Conservation (phyloP, 2,113 vertebrate genomes). For the Gopherus flavomarginatus region DNA sequence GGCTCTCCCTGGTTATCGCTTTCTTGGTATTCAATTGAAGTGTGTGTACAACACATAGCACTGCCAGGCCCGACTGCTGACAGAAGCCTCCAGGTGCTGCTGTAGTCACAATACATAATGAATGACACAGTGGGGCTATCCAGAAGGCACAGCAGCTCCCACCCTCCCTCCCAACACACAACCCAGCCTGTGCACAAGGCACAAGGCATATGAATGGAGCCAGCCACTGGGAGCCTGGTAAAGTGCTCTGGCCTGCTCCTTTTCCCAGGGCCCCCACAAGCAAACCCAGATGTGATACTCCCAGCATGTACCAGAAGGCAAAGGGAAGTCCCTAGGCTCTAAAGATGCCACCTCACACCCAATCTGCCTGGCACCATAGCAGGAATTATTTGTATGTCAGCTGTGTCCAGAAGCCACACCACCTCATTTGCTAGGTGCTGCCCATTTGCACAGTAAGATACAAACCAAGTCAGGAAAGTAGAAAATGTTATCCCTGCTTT, state of each 20-base stretch:
- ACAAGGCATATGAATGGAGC: neutral
- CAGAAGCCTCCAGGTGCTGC: neutral
- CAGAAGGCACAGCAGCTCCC: neutral
- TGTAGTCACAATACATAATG: neutral
- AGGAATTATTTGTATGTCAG: neutral
- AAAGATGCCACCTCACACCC: neutral
- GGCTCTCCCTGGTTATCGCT: neutral
- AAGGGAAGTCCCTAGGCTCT: neutral
- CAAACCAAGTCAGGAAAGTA: fast-evolving
- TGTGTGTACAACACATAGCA: neutral
- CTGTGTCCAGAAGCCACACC: neutral
- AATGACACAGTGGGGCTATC: neutral
- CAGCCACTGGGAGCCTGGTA: neutral
- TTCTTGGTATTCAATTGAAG: neutral
- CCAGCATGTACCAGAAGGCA: neutral
- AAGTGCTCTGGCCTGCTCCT: neutral
- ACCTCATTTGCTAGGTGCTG: neutral
- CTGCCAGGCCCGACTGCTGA: neutral
- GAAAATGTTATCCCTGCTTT: neutral
- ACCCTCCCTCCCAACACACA: neutral
- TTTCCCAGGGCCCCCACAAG: neutral
- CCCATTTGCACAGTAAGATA: neutral
- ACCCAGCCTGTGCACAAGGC: neutral
- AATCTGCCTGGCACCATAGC: neutral
- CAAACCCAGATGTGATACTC: neutral